phyloP scores from a whole-genome alignment of 2,797 vertebrate genomes.

The Eremophila alpestris region DNA sequence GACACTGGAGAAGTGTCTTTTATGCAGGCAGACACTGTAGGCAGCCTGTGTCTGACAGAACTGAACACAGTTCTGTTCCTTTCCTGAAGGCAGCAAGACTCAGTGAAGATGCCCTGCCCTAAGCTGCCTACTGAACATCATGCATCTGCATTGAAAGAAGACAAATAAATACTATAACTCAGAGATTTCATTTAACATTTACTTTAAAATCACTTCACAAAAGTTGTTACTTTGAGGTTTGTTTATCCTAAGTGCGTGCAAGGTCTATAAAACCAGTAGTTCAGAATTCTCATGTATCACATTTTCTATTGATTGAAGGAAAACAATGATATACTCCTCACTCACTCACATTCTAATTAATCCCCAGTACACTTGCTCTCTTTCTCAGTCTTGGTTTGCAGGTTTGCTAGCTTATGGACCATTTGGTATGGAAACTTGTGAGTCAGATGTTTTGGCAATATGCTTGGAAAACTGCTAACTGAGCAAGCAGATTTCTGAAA shows the following conservation, averaged over 20 bases:
- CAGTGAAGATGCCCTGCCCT: neutral
- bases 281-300: neutral
- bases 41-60: neutral
- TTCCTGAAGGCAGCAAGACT: constrained; percentile 16
- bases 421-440: neutral
- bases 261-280: neutral
- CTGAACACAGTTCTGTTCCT: neutral
- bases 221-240: neutral
- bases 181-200: neutral
- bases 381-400: neutral
- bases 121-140: neutral
- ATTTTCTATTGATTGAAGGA: neutral
- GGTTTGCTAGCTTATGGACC: neutral
- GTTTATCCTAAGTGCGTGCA: neutral
- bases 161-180: neutral
- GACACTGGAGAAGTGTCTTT: constrained; percentile 17
- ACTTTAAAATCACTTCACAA: neutral
- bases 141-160: neutral
- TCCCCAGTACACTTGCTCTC: neutral
- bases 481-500: neutral
- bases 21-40: neutral
- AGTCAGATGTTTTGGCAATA: neutral
- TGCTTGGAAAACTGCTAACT: neutral
- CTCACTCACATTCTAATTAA: neutral
- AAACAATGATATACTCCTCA: neutral